Percentiles rank a stretch among this genome's conserved stretches.
phyloP scores from a whole-genome alignment of 2,888 invertebrate species.

The Eulithis testata region DNA sequence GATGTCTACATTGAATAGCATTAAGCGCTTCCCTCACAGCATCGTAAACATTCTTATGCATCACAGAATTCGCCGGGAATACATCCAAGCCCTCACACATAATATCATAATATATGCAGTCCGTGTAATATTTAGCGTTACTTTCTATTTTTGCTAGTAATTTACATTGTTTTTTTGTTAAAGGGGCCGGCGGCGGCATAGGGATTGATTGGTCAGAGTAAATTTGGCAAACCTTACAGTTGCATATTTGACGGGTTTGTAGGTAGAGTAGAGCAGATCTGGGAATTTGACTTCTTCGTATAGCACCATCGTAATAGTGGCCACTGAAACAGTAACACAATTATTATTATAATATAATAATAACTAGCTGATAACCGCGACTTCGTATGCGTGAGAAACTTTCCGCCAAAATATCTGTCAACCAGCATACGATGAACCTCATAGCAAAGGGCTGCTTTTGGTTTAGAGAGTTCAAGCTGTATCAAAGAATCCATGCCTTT shows the following conservation, averaged over 20 bases:
- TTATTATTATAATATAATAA: no score
- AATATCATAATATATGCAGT: not conserved
- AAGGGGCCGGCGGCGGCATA: not conserved
- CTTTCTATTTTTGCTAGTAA: not conserved
- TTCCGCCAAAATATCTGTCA: no score
- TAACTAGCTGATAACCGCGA: no score
- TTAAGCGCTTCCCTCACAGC: not conserved
- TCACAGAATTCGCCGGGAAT: conserved; percentile 3
- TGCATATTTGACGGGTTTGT: conserved; percentile 10
- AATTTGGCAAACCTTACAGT: conserved; percentile 20
- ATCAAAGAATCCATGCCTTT: no score
- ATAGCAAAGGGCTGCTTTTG: no score
- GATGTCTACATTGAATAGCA: not conserved
- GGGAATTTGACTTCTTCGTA: not conserved
- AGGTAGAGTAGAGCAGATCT: not conserved
- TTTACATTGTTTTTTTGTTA: conserved; percentile 17
- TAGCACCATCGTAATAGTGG: conserved; percentile 22
- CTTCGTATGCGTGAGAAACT: no score
- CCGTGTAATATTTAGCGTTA: not conserved
- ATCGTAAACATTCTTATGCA: conserved; percentile 1
- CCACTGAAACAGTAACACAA: conserved; percentile 19
- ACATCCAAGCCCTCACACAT: conserved; percentile 7
- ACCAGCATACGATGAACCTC: no score
- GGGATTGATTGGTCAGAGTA: conserved; percentile 13
- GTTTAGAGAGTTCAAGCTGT: no score